phyloP scores from a whole-genome alignment of 2,113 vertebrate species.

The Bubo scandiacus region DNA sequence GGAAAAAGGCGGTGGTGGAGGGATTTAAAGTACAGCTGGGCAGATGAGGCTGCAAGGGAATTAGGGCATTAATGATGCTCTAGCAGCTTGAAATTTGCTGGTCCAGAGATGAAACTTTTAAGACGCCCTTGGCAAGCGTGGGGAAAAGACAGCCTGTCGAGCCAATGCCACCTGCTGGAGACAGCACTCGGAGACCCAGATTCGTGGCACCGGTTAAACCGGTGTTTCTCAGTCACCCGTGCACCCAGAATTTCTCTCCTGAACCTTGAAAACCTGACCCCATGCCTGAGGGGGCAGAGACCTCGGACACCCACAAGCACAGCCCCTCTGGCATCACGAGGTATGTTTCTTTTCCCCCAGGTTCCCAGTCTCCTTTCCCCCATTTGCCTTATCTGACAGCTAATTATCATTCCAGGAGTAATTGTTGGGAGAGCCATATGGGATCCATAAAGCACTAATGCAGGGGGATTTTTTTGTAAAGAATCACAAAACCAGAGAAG shows the following conservation, averaged over 20 bases:
- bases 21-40: not conserved
- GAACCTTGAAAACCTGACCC: not conserved
- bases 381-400: not conserved
- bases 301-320: fast-evolving
- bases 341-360: not conserved
- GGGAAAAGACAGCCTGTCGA: not conserved
- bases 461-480: not conserved
- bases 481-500: not conserved
- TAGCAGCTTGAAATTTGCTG: not conserved
- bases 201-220: not conserved
- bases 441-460: not conserved
- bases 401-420: conserved; percentile 5
- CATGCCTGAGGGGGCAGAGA: not conserved
- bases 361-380: not conserved
- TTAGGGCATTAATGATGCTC: not conserved
- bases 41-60: not conserved
- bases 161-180: conserved; percentile 44
- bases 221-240: fast-evolving
- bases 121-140: fast-evolving
- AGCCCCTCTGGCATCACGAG: not conserved
- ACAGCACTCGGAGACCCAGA: not conserved
- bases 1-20: too few species aligned
- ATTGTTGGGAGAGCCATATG: not conserved
- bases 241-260: not conserved
- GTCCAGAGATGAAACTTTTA: not conserved